Evolutionary conservation across 2,797 vertebrate genomes (phyloP).

Genomic region (Ibycter americanus): DNA sequence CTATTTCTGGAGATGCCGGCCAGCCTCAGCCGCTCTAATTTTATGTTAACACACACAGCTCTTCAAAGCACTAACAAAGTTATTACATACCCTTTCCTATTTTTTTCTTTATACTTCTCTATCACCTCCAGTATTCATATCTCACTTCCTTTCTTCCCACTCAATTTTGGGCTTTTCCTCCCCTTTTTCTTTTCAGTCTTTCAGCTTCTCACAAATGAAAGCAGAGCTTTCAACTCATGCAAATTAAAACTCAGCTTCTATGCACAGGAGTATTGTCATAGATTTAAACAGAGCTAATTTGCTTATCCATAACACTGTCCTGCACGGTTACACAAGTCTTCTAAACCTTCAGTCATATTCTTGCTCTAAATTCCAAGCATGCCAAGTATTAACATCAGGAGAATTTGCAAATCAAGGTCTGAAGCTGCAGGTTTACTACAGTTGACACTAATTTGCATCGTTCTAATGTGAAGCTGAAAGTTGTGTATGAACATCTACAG

Average conservation of each 20-base stretch:
- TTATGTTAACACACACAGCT: not conserved
- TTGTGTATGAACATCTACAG: fast-evolving
- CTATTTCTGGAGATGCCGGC: not conserved
- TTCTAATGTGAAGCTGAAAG: not conserved
- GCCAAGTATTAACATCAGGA: not conserved
- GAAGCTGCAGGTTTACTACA: not conserved
- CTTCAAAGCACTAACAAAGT: not conserved
- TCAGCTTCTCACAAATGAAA: not conserved
- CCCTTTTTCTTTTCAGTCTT: not conserved
- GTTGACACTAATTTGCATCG: fast-evolving
- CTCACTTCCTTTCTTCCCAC: not conserved
- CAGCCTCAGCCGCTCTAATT: not conserved
- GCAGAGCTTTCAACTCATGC: not conserved
- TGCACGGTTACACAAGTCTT: not conserved
- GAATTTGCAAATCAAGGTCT: not conserved
- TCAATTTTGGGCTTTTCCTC: not conserved
- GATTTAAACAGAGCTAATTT: not conserved
- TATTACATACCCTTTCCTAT: not conserved
- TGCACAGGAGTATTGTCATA: not conserved
- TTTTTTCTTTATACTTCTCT: not conserved
- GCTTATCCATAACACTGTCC: not conserved
- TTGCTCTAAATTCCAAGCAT: not conserved
- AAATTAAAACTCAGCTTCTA: not conserved
- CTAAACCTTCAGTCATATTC: not conserved
- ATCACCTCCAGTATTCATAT: not conserved